These are phyloP conservation scores for Poeciliopsis retropinna DNA, from an alignment of 2,113 vertebrate genomes.

Conservation along the genomic window DNA sequence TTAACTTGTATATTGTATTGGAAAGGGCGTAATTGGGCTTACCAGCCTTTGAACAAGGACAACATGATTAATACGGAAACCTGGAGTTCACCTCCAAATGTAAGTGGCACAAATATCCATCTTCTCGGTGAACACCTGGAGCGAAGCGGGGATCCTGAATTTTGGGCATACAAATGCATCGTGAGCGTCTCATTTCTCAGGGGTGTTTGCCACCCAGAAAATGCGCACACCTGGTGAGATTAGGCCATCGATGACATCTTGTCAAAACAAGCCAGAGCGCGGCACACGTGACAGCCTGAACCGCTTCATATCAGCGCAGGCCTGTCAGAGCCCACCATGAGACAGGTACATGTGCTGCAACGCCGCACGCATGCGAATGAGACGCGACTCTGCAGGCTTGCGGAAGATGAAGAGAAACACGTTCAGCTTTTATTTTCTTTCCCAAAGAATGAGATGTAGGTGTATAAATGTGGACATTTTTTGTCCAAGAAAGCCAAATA, in stretches of 20 bases:
- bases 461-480: conserved; percentile 38
- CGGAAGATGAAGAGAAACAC: conserved; percentile 17
- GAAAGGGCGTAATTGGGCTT: conserved; percentile 27
- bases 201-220: conserved; percentile 22
- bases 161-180: conserved; percentile 2
- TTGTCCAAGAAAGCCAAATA: conserved; percentile 5
- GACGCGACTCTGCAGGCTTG: conserved; percentile 8
- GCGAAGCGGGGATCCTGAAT: conserved; percentile 24
- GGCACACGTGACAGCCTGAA: conserved; percentile 64
- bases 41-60: conserved; percentile 53
- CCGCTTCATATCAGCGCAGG: conserved; percentile 57
- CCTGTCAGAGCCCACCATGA: conserved; percentile 63
- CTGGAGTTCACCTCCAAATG: conserved; percentile 45
- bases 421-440: conserved; percentile 34
- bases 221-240: conserved; percentile 28
- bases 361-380: conserved; percentile 49
- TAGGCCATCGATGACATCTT: conserved; percentile 39
- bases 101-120: conserved; percentile 35
- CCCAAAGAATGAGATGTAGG: conserved; percentile 43
- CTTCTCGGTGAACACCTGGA: conserved; percentile 44
- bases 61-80: conserved; percentile 56
- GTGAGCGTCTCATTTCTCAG: conserved; percentile 16
- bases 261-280: conserved; percentile 43
- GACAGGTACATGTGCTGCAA: conserved; percentile 43
- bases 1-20: conserved; percentile 13